Percentiles rank a stretch among this genome's conserved stretches.
Conservation (phyloP, 2,888 invertebrate genomes). For the Lucinisca nassula region DNA sequence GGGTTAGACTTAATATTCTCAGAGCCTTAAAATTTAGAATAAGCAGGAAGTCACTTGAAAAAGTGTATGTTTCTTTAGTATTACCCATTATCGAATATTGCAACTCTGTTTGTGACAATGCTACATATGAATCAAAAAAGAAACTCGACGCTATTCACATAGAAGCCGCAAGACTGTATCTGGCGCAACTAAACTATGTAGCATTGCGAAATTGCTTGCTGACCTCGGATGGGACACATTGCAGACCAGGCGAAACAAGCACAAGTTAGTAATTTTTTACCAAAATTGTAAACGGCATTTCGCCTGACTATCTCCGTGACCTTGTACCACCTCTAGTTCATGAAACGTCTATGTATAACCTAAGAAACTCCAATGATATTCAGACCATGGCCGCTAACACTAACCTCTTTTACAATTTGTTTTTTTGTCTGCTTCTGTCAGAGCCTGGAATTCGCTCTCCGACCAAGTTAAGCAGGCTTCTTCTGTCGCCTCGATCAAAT, state of each 20-base stretch:
- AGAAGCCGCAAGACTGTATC: background rate
- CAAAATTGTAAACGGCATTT: background rate
- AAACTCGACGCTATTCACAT: background rate
- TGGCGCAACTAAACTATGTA: background rate
- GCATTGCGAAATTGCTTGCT: background rate
- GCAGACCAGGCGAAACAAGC: background rate
- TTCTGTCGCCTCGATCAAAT: background rate
- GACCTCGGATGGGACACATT: background rate
- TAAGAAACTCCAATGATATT: background rate
- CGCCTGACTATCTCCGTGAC: background rate
- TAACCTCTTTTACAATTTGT: background rate
- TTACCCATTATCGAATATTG: background rate
- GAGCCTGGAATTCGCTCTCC: background rate
- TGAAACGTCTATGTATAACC: background rate
- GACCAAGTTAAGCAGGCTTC: background rate
- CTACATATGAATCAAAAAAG: background rate
- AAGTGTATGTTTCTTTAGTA: background rate
- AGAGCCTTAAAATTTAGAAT: background rate
- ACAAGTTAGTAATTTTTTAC: background rate
- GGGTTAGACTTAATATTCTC: background rate
- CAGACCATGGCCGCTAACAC: background rate
- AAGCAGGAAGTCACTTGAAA: background rate
- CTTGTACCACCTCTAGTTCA: background rate
- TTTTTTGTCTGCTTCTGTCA: background rate
- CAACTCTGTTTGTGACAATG: background rate